These are phyloP conservation scores for Octomys mimax DNA, from an alignment of 2,797 vertebrate genomes.

Conservation along the genomic window DNA sequence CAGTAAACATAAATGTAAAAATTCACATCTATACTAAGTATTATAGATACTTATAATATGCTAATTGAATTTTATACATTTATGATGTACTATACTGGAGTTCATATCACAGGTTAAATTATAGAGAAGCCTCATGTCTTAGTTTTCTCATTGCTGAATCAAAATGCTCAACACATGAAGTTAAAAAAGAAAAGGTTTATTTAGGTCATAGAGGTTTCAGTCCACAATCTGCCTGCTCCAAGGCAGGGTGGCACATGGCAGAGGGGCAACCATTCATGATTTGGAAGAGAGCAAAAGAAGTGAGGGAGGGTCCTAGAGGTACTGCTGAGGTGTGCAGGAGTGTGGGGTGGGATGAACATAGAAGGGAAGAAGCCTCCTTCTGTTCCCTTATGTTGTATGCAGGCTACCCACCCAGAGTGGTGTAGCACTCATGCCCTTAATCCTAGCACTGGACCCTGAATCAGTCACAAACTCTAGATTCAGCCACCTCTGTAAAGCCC, in stretches of 20 bases:
- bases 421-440: background rate
- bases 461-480: background rate
- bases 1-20: conserved; percentile 3
- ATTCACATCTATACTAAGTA: conserved; percentile 33
- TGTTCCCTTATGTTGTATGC: background rate
- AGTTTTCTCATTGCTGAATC: background rate
- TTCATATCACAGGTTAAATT: conserved; percentile 21
- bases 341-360: background rate
- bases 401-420: background rate
- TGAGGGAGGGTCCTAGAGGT: background rate
- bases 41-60: background rate
- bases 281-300: background rate
- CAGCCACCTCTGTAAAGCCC: background rate
- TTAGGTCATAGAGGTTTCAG: background rate
- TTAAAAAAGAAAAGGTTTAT: background rate
- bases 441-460: background rate
- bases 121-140: background rate
- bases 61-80: conserved; percentile 50
- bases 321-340: no score
- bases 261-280: background rate
- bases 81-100: background rate
- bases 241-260: background rate
- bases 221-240: background rate
- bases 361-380: background rate
- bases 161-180: background rate